Percentiles rank a stretch among this genome's conserved stretches.
phyloP scores from a whole-genome alignment of 2,113 vertebrate species.

The Phylloscopus trochiloides region DNA sequence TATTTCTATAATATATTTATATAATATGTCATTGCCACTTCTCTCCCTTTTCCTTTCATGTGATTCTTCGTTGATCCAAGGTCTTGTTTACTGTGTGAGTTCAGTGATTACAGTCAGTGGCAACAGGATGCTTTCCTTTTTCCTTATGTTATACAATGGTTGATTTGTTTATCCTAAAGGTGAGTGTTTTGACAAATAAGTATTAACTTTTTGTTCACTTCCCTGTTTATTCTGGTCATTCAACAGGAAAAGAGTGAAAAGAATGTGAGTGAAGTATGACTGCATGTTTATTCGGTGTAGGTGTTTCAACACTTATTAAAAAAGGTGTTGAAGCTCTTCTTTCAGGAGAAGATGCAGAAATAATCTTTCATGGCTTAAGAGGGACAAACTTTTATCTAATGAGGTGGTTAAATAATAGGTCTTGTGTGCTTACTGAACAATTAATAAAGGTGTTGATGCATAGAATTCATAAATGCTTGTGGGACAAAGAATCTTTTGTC shows the following conservation, averaged over 20 bases:
- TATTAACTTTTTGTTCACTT: constrained; percentile 7
- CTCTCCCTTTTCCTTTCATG: neutral
- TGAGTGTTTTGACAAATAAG: neutral
- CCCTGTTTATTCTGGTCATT: neutral
- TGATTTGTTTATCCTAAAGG: neutral
- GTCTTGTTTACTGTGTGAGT: neutral
- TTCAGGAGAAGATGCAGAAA: neutral
- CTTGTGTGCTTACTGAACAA: neutral
- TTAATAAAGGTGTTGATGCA: constrained; percentile 29
- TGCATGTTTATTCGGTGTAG: neutral
- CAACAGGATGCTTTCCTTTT: constrained; percentile 24
- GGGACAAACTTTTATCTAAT: neutral
- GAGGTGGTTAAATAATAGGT: neutral
- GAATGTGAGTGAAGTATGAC: neutral
- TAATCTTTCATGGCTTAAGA: neutral
- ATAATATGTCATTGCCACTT: neutral
- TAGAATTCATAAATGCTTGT: neutral
- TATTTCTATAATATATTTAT: too few relatives aligned
- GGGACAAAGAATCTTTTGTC: constrained; percentile 1
- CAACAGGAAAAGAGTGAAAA: neutral
- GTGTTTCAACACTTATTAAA: neutral
- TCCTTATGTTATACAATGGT: neutral
- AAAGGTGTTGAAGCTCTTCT: neutral
- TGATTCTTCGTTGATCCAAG: neutral
- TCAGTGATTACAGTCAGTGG: neutral